Conservation (phyloP, 2,113 vertebrate species). For the Athene cunicularia region DNA sequence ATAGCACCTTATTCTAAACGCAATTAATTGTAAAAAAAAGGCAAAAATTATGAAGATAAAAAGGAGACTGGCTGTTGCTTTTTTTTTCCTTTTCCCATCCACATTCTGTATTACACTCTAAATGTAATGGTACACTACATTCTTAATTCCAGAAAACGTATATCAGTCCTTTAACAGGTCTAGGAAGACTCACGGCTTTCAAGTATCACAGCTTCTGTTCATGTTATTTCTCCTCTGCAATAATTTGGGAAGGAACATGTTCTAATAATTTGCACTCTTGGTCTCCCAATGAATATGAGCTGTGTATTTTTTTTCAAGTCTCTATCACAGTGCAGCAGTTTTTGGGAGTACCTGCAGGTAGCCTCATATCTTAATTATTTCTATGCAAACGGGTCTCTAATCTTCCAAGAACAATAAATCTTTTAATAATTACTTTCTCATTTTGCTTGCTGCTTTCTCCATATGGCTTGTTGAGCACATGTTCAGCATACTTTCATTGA, state of each 20-base stretch:
- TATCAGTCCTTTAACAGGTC: neutral
- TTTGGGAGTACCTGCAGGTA: neutral
- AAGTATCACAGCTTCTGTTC: neutral
- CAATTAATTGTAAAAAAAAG: neutral
- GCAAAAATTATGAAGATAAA: neutral
- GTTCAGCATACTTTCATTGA: neutral
- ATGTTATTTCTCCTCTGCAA: neutral
- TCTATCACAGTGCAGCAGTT: neutral
- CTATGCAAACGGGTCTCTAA: neutral
- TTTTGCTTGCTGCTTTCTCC: constrained; percentile 5
- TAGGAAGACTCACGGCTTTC: neutral
- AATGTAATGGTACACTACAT: neutral
- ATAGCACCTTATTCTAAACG: neutral
- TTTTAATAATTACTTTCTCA: constrained; percentile 32
- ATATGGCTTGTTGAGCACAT: neutral
- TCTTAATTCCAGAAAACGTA: neutral
- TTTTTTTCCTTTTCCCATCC: neutral
- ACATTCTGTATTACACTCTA: neutral
- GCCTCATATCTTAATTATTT: neutral
- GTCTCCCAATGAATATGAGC: neutral
- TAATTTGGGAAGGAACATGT: neutral
- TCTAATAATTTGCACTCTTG: neutral
- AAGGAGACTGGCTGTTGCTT: neutral
- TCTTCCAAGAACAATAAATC: constrained; percentile 29
- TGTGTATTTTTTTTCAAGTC: neutral